These are phyloP conservation scores for Pollenia griseotomentosa DNA, from an alignment of 2,888 invertebrate species.

Conservation along the genomic window DNA sequence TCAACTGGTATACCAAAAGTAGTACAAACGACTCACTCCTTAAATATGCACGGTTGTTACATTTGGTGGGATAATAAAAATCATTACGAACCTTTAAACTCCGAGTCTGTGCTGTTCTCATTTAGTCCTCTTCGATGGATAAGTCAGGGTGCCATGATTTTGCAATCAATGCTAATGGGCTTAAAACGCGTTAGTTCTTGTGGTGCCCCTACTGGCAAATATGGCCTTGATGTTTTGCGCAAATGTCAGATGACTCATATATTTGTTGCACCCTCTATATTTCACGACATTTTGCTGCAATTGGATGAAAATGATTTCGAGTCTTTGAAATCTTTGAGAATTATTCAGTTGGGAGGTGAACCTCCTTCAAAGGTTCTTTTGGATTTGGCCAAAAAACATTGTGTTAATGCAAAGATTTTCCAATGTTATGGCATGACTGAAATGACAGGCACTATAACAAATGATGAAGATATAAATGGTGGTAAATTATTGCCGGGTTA, in stretches of 20 bases:
- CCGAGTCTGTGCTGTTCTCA: constrained; percentile 65
- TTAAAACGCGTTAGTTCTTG: constrained; percentile 70
- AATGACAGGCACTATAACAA: constrained; percentile 65
- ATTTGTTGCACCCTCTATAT: constrained; percentile 69
- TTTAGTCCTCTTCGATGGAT: constrained; percentile 75
- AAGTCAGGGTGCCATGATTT: constrained; percentile 71
- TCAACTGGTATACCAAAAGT: constrained; percentile 74
- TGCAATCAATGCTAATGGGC: constrained; percentile 70
- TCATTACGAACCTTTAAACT: constrained; percentile 30
- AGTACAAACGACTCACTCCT: constrained; percentile 69
- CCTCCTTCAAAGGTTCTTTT: constrained; percentile 35
- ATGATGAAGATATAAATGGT: constrained; percentile 71
- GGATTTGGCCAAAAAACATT: constrained; percentile 56
- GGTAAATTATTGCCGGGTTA: constrained; percentile 65
- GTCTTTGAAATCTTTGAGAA: constrained; percentile 62
- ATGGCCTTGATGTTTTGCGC: constrained; percentile 63
- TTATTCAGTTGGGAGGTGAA: constrained; percentile 72
- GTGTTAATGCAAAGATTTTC: constrained; percentile 60
- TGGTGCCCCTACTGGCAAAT: constrained; percentile 21
- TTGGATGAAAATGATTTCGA: constrained; percentile 57
- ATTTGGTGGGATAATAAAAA: constrained; percentile 68
- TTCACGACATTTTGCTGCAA: constrained; percentile 59
- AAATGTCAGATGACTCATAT: constrained; percentile 67
- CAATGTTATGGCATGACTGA: constrained; percentile 75
- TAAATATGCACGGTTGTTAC: constrained; percentile 65